A percentile compares a stretch with the other conserved stretches of the same genome.
Conservation (phyloP, 2,113 vertebrate species). For the Oncorhynchus mykiss region DNA sequence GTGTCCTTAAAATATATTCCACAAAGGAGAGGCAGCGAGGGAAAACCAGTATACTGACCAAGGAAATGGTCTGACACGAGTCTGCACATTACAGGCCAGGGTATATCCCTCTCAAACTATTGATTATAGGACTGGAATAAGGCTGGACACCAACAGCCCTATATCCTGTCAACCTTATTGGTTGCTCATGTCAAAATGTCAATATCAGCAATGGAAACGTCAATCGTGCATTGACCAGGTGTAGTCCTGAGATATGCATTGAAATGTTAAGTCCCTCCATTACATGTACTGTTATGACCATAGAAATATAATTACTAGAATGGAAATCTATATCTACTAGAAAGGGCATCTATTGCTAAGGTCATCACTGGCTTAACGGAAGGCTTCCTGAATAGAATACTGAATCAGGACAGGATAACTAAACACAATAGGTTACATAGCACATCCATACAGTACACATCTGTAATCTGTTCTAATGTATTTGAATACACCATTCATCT, state of each 20-base stretch:
- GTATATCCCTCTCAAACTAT: not conserved
- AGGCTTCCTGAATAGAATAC: not conserved
- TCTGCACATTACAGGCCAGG: not conserved
- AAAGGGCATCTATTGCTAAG: not conserved
- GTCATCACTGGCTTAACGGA: constrained; percentile 11
- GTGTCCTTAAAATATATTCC: not conserved
- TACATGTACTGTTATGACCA: not conserved
- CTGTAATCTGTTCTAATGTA: constrained; percentile 19
- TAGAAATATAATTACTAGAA: too few relatives aligned
- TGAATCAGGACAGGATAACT: not conserved
- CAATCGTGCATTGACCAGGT: not conserved
- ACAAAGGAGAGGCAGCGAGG: not conserved
- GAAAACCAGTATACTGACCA: not conserved
- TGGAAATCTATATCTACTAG: not conserved
- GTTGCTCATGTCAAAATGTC: not conserved
- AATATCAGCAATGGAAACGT: not conserved
- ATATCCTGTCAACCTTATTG: not conserved
- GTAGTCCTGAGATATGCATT: not conserved
- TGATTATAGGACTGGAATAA: too few relatives aligned
- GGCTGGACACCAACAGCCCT: too few relatives aligned
- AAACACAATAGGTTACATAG: not conserved
- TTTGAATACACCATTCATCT: constrained; percentile 41
- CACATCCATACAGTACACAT: not conserved
- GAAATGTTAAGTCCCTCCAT: not conserved
- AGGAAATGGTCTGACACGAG: not conserved